phyloP scores from a whole-genome alignment of 2,113 vertebrate genomes.

The Anarhynchus alexandrinus region DNA sequence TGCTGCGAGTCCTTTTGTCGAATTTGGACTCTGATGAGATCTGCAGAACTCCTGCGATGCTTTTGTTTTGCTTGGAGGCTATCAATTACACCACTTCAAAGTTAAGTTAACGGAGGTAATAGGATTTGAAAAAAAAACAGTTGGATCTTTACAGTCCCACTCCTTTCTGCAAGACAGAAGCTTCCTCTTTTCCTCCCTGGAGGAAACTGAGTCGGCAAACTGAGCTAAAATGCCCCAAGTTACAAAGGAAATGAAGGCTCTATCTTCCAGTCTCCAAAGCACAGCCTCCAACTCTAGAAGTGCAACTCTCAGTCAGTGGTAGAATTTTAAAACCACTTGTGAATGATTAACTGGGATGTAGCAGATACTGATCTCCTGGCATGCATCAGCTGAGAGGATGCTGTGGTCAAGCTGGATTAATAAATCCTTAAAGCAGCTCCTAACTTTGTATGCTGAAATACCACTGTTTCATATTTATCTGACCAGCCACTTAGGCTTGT shows the following conservation, averaged over 20 bases:
- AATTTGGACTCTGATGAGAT: fast-evolving
- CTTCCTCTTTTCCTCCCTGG: slow-evolving; percentile 36
- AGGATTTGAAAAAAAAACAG: neutral
- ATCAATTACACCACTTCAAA: fast-evolving
- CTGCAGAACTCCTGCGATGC: neutral
- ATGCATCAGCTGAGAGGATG: neutral
- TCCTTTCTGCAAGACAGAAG: neutral
- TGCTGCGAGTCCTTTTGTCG: neutral
- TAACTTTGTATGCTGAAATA: neutral
- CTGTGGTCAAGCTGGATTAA: neutral
- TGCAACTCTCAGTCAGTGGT: neutral
- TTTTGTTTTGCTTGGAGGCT: neutral
- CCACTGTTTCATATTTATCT: neutral
- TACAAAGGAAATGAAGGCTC: neutral
- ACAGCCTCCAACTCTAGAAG: neutral
- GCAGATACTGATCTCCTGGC: neutral
- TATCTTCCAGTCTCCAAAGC: neutral
- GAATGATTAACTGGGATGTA: neutral
- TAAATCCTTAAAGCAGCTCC: neutral
- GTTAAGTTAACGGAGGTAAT: neutral
- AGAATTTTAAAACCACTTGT: neutral
- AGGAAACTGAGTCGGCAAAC: neutral
- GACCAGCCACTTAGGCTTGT: neutral
- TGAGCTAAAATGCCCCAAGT: neutral
- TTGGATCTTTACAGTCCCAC: neutral